phyloP scores from a whole-genome alignment of 2,888 invertebrate genomes.

The Chymomyza amoena region DNA sequence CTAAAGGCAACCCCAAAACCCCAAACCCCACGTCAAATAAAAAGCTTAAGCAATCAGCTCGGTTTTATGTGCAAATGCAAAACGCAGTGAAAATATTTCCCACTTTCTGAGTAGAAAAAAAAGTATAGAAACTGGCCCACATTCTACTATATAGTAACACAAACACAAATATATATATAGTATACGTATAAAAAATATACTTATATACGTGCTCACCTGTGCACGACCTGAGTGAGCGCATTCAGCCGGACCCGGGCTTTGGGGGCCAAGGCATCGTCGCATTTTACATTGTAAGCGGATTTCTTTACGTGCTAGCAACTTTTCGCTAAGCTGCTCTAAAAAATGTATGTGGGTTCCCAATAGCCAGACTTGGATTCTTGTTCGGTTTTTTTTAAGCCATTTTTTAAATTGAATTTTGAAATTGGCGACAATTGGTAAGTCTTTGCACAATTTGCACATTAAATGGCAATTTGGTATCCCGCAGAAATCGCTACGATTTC shows the following conservation, averaged over 20 bases:
- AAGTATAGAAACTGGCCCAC: background rate
- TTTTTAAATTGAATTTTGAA: conserved; percentile 11
- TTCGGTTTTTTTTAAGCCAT: background rate
- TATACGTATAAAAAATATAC: background rate
- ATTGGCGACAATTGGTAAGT: conserved; percentile 44
- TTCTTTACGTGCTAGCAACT: background rate
- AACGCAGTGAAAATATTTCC: conserved; percentile 68
- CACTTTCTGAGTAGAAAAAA: conserved; percentile 53
- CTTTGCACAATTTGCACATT: conserved; percentile 18
- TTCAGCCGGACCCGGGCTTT: conserved; percentile 17
- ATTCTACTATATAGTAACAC: background rate
- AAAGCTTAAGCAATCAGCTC: background rate
- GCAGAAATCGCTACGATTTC: background rate
- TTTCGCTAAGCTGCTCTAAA: background rate
- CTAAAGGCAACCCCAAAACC: conserved; percentile 10
- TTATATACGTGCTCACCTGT: conserved; percentile 13
- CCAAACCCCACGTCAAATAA: background rate
- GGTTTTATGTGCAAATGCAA: conserved; percentile 55
- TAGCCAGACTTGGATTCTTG: background rate
- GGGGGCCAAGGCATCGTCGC: background rate
- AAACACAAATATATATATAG: background rate
- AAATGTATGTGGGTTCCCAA: background rate
- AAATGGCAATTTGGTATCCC: background rate
- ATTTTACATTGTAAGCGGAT: background rate
- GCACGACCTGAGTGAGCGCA: conserved; percentile 26